Evolutionary conservation across 2,797 vertebrate species (phyloP).

Genomic region (Poecilia velifera): DNA sequence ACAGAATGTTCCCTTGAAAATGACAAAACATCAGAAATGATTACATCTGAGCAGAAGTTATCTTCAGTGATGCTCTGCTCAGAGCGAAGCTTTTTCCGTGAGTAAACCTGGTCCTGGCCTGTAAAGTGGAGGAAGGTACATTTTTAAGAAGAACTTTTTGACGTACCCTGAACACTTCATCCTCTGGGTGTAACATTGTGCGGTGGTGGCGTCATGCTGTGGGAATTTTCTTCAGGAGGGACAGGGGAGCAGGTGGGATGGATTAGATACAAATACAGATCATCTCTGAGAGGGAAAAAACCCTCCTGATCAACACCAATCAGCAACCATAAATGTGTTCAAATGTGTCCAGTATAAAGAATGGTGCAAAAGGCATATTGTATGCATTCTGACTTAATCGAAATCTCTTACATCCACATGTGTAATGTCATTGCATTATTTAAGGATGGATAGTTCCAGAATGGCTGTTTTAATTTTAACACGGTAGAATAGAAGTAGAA

Average conservation of each 20-base stretch:
- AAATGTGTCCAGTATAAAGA: neutral
- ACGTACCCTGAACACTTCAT: neutral
- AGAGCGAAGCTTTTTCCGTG: neutral
- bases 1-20: slow-evolving; percentile 26
- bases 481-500: slow-evolving; percentile 20
- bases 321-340: neutral
- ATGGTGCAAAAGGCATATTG: neutral
- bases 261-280: neutral
- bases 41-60: neutral
- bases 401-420: neutral
- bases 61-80: neutral
- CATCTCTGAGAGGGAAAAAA: neutral
- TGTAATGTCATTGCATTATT: neutral
- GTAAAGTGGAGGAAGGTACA: neutral
- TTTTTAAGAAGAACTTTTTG: neutral
- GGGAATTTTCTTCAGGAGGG: neutral
- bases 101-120: neutral
- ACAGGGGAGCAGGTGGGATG: neutral
- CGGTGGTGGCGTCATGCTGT: neutral
- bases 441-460: neutral
- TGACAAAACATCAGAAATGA: neutral
- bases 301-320: neutral
- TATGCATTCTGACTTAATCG: neutral
- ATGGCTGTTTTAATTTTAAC: neutral
- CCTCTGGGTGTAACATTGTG: neutral